Conservation (phyloP, 2,888 invertebrate genomes). For the Drosophila siamana region DNA sequence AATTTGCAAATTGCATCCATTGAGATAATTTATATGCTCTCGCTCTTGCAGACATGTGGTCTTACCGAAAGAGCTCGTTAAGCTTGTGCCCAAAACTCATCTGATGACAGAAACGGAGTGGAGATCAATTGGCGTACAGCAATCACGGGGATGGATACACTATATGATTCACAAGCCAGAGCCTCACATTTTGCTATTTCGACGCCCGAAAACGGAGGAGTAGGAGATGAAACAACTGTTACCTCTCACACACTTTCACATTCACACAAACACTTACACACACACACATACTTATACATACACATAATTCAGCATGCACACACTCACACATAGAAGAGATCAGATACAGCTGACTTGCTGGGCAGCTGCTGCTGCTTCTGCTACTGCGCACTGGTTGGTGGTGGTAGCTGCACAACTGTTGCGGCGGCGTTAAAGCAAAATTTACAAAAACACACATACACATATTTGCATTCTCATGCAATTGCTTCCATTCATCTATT, state of each 20-base stretch:
- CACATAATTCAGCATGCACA: conserved; percentile 18
- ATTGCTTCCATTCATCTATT: conserved; percentile 14
- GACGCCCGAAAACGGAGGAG: conserved; percentile 88
- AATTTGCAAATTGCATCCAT: conserved; percentile 10
- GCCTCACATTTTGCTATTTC: conserved; percentile 95
- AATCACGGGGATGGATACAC: conserved; percentile 98
- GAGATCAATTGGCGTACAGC: conserved; percentile 97
- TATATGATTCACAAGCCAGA: conserved; percentile 98
- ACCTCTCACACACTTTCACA: conserved; percentile 11
- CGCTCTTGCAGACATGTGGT: conserved; percentile 93
- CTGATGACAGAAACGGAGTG: conserved; percentile 97
- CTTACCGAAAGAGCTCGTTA: conserved; percentile 95
- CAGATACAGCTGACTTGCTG: conserved; percentile 50
- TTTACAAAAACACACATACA: conserved; percentile 7
- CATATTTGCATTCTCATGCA: background rate
- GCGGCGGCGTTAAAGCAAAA: conserved; percentile 28
- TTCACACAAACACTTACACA: conserved; percentile 5
- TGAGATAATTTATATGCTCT: conserved; percentile 1
- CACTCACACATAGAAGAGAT: conserved; percentile 21
- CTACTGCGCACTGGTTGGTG: conserved; percentile 40
- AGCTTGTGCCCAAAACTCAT: conserved; percentile 95
- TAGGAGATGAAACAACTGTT: conserved; percentile 36
- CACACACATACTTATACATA: conserved; percentile 10
- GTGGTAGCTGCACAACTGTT: conserved; percentile 67
- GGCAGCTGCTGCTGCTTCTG: conserved; percentile 62